Evolutionary conservation across 2,113 vertebrate genomes (phyloP).

Genomic region (Gulo gulo): DNA sequence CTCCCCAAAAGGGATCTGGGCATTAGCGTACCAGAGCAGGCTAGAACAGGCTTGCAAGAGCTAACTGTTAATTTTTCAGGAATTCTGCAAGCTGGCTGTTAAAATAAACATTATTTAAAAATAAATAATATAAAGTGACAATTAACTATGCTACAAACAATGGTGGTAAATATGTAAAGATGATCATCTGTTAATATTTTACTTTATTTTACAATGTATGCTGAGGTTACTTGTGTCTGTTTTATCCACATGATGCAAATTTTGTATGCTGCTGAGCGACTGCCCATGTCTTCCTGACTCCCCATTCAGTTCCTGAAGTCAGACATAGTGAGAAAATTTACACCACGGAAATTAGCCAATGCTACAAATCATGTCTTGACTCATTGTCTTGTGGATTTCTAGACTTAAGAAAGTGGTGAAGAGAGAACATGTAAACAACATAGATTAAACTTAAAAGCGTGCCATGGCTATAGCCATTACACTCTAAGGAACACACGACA

Average conservation of each 20-base stretch:
- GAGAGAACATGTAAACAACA: not conserved
- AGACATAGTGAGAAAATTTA: not conserved
- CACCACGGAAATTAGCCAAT: not conserved
- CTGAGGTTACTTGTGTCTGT: not conserved
- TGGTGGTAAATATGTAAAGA: not conserved
- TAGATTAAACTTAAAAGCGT: not conserved
- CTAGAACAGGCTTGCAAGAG: not conserved
- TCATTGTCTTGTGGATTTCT: not conserved
- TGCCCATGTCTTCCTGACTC: not conserved
- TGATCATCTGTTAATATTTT: not conserved
- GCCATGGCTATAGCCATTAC: rapidly evolving
- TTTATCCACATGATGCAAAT: not conserved
- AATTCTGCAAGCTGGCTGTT: not conserved
- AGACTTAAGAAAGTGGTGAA: not conserved
- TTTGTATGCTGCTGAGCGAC: rapidly evolving
- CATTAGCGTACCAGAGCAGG: not conserved
- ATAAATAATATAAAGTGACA: not conserved
- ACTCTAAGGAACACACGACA: not conserved
- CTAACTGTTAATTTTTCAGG: not conserved
- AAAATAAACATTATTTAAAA: not conserved
- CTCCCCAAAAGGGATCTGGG: not conserved
- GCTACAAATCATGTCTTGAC: not conserved
- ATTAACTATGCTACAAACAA: not conserved
- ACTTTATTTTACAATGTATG: not conserved
- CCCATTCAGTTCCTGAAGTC: not conserved